These are phyloP conservation scores for Lithobates pipiens DNA, from an alignment of 2,797 vertebrate genomes.

Conservation along the genomic window DNA sequence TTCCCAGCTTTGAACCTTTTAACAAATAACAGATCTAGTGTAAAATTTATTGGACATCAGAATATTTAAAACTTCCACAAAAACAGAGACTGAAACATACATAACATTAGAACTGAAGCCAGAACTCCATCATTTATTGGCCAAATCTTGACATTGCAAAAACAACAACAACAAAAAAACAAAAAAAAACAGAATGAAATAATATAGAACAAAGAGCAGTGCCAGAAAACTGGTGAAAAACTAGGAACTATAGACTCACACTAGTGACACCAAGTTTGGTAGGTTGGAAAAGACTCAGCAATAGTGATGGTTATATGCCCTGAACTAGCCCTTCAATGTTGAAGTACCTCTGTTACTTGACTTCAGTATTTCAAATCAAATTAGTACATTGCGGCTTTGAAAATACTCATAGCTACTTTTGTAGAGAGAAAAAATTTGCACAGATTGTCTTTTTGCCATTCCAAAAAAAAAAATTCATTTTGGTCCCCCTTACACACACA, in stretches of 20 bases:
- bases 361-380: background rate
- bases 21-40: background rate
- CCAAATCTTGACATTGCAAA: conserved; percentile 67
- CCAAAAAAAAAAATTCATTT: background rate
- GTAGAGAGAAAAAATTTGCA: background rate
- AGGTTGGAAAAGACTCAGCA: background rate
- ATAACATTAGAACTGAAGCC: conserved; percentile 67
- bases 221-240: conserved; percentile 28
- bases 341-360: background rate
- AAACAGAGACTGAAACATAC: conserved; percentile 13
- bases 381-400: background rate
- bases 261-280: background rate
- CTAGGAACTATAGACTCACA: background rate
- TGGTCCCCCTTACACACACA: no score
- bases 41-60: background rate
- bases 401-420: background rate
- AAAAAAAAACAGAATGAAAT: conserved; percentile 20
- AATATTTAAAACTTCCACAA: background rate
- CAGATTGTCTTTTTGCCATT: background rate
- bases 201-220: conserved; percentile 42
- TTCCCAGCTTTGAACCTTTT: background rate
- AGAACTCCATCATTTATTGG: conserved; percentile 75
- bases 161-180: no score
- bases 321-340: background rate
- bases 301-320: background rate